Percentiles rank a stretch among this genome's conserved stretches.
Conservation (phyloP, 2,888 invertebrate species). For the Syritta pipiens region DNA sequence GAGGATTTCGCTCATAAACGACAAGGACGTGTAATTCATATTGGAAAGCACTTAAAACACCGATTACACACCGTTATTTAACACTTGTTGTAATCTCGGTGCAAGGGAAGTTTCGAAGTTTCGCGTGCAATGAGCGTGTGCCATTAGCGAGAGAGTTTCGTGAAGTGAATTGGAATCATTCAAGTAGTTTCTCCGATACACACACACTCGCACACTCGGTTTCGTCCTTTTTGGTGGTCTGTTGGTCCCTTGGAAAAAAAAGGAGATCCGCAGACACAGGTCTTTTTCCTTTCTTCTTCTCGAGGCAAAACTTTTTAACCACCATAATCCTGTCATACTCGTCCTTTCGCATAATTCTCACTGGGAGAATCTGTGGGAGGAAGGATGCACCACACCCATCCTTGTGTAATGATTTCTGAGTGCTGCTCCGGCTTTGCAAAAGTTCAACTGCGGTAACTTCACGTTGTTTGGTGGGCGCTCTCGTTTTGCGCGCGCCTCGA, state of each 20-base stretch:
- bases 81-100: slow-evolving; percentile 48
- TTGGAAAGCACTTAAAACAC: slow-evolving; percentile 53
- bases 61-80: slow-evolving; percentile 54
- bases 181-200: too few species aligned
- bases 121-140: not conserved
- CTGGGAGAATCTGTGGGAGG: too few species aligned
- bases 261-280: not conserved
- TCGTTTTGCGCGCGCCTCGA: not conserved
- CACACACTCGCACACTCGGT: not conserved
- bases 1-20: slow-evolving; percentile 12
- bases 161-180: slow-evolving; percentile 45
- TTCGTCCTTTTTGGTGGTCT: slow-evolving; percentile 2
- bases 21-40: slow-evolving; percentile 38
- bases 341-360: slow-evolving; percentile 34
- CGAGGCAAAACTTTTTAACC: slow-evolving; percentile 40
- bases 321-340: slow-evolving; percentile 48
- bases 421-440: slow-evolving; percentile 45
- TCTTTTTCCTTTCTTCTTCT: not conserved
- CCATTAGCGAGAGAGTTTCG: slow-evolving; percentile 17
- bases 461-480: slow-evolving; percentile 4
- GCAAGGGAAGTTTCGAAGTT: slow-evolving; percentile 32
- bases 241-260: too few species aligned
- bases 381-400: not conserved
- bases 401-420: slow-evolving; percentile 41
- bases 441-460: slow-evolving; percentile 36